phyloP scores from a whole-genome alignment of 2,888 invertebrate species.

The Cantharis nigra region DNA sequence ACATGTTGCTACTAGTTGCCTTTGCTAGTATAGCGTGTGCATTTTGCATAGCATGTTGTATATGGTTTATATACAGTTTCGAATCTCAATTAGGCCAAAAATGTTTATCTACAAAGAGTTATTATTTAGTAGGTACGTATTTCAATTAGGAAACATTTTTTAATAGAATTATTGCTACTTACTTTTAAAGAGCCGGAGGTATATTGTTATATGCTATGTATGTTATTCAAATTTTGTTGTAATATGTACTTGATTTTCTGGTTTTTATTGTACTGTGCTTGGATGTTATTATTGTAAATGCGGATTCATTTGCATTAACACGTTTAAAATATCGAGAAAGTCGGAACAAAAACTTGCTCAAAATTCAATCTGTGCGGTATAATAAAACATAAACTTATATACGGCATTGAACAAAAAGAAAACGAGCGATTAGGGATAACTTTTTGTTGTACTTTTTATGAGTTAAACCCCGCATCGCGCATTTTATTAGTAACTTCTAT shows the following conservation, averaged over 20 bases:
- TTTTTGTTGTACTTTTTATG: conserved; percentile 10
- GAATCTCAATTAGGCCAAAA: too few relatives aligned
- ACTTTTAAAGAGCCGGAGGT: too few relatives aligned
- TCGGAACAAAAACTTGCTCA: background rate
- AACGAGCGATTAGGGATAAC: conserved; percentile 8
- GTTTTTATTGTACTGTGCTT: background rate
- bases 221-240: background rate
- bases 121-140: too few relatives aligned
- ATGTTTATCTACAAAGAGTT: too few relatives aligned
- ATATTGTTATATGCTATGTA: background rate
- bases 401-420: conserved; percentile 4
- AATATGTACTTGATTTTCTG: too few relatives aligned
- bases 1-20: too few relatives aligned
- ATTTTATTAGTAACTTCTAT: conserved; percentile 9
- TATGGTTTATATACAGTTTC: too few relatives aligned
- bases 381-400: conserved; percentile 4
- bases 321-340: background rate
- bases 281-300: background rate
- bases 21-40: too few relatives aligned
- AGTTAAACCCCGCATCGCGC: background rate
- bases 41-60: too few relatives aligned
- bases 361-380: conserved; percentile 9
- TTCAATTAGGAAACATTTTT: too few relatives aligned
- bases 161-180: too few relatives aligned
- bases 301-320: background rate